Evolutionary conservation across 1,140 invertebrate species (phyloP).

Genomic region (Andrena cerasifolii): DNA sequence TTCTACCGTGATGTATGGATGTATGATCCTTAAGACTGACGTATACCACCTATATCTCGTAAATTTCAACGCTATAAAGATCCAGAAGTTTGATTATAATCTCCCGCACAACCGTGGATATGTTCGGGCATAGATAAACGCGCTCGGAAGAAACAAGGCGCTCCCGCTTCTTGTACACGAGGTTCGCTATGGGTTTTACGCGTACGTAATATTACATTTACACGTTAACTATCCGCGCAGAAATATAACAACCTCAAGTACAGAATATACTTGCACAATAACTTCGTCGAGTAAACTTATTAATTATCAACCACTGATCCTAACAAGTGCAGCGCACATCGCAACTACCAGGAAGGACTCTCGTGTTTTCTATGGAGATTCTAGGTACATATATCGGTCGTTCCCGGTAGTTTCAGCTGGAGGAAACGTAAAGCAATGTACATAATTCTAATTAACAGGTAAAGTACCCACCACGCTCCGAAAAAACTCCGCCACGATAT

Average conservation of each 20-base stretch:
- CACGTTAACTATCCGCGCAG: slow-evolving; percentile 41
- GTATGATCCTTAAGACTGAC: neutral
- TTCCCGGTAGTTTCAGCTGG: slow-evolving; percentile 13
- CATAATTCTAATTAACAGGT: neutral
- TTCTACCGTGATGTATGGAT: slow-evolving; percentile 14
- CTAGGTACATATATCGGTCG: neutral
- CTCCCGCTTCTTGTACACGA: neutral
- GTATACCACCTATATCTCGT: slow-evolving; percentile 7
- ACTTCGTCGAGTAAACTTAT: slow-evolving; percentile 49
- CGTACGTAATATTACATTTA: slow-evolving; percentile 56
- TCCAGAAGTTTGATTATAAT: slow-evolving; percentile 62
- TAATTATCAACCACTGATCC: slow-evolving; percentile 44
- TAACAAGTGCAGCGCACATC: slow-evolving; percentile 45
- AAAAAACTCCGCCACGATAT: neutral
- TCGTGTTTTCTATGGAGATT: neutral
- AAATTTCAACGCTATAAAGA: slow-evolving; percentile 48
- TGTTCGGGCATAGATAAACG: slow-evolving; percentile 38
- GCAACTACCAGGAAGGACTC: slow-evolving; percentile 29
- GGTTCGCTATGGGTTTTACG: too few species aligned
- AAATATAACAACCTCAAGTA: slow-evolving; percentile 54
- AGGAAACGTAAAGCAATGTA: too few species aligned
- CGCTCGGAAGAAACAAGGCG: slow-evolving; percentile 27
- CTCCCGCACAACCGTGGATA: slow-evolving; percentile 54
- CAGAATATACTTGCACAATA: slow-evolving; percentile 55
- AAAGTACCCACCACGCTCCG: neutral